Conservation (phyloP, 2,113 vertebrate species). For the Edolisoma coerulescens region DNA sequence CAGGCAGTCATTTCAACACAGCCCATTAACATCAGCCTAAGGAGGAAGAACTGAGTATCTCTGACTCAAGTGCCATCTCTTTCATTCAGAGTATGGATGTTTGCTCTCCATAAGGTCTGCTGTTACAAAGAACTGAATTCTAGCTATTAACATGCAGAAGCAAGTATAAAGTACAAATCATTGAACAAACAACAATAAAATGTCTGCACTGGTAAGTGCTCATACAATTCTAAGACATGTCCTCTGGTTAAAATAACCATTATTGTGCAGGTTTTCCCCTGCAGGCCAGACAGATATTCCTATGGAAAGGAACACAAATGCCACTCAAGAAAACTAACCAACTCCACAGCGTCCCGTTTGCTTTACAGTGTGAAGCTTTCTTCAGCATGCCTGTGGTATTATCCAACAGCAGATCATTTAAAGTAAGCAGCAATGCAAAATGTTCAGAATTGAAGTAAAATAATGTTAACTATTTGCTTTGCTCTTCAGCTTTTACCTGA, state of each 20-base stretch:
- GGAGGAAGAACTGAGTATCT: not conserved
- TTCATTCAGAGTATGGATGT: not conserved
- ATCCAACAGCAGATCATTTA: not conserved
- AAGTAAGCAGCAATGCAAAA: not conserved
- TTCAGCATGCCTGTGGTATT: not conserved
- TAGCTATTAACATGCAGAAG: not conserved
- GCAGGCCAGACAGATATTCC: not conserved
- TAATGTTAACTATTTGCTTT: not conserved
- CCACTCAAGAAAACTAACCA: not conserved
- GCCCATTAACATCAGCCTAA: not conserved
- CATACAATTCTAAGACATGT: not conserved
- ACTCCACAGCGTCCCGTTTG: not conserved
- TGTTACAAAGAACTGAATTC: too few species aligned
- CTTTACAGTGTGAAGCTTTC: not conserved
- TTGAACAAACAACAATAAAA: not conserved
- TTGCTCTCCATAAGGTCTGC: not conserved
- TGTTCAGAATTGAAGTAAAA: not conserved
- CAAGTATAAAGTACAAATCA: not conserved
- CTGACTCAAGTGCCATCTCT: not conserved
- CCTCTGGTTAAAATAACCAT: not conserved
- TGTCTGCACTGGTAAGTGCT: not conserved
- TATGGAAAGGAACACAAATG: not conserved
- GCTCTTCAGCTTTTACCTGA: not conserved
- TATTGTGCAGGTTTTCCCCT: not conserved
- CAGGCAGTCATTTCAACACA: not conserved